Conservation (phyloP, 1,140 invertebrate genomes). For the Vanessa tameamea region DNA sequence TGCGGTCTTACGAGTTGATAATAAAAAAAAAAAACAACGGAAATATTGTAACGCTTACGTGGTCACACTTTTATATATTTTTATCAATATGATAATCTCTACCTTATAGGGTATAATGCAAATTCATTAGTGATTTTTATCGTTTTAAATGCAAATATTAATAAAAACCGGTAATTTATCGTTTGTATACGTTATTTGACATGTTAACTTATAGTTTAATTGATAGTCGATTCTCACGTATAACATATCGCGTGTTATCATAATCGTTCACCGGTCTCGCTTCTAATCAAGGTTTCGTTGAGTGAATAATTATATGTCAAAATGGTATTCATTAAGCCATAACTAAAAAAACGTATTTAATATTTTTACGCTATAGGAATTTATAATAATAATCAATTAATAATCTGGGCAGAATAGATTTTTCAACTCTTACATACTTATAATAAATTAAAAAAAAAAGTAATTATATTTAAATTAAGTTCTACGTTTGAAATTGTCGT, state of each 20-base stretch:
- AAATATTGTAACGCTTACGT: too few species aligned
- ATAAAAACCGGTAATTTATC: constrained; percentile 1
- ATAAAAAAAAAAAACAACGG: too few species aligned
- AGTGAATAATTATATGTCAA: neutral
- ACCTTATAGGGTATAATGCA: neutral
- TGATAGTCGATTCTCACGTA: neutral
- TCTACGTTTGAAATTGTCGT: too few species aligned
- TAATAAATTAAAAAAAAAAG: too few species aligned
- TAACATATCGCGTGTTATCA: neutral
- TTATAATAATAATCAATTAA: too few species aligned
- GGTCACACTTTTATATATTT: neutral
- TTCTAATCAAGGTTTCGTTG: constrained; percentile 8
- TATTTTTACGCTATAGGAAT: too few species aligned
- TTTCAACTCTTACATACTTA: too few species aligned
- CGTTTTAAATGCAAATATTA: constrained; percentile 1
- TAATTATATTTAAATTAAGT: too few species aligned
- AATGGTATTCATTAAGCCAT: neutral
- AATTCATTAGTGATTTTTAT: constrained; percentile 5
- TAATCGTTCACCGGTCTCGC: neutral
- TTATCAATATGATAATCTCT: neutral
- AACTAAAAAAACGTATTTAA: too few species aligned
- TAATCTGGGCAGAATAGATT: too few species aligned
- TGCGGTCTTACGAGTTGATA: too few species aligned
- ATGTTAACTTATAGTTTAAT: constrained; percentile 1
- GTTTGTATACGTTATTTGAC: neutral